Evolutionary conservation across 1,140 invertebrate species (phyloP), one percentile per base, ranked within the genome.

Genomic region (Andricus grossulariae): DNA sequence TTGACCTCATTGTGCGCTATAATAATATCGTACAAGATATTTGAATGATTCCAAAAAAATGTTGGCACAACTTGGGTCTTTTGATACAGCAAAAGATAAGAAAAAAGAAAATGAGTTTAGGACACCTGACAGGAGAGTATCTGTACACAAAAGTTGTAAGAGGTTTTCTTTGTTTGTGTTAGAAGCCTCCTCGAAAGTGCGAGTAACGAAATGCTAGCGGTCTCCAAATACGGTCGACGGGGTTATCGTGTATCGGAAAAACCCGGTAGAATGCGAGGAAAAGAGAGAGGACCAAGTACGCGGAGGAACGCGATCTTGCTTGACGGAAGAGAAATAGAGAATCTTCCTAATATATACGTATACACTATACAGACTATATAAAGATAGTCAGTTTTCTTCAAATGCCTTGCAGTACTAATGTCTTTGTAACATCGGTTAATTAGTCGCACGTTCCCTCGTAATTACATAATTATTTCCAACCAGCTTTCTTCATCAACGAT

Each of bases 141-240:
- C 25, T 32, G 4, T 5, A 32, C 25, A 32, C 25, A 32, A 32
- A 32, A 32, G 25, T 32, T 32, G 25, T 32, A 32, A 32, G 2
- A 3, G 25, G 19, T 76, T 75, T 81, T 82, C 82, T 81, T 79
- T 76, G 75, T 79, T 76, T 70, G 73, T 45, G 78, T 77, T 73
- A 82, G 83, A 83, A 85, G 83, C 80, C 75, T 57, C 73, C 78
- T 80, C 82, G 87, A 89, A 89, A 89, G 86, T 87, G 86, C 87
- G 84, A 89, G 87, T 89, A 87, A 85, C 82, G 81, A 86, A 85
- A 85, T 85, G 82, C 80, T 85, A 87, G 75, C 79, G 78, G 39
- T 7, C 7, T 39, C 82, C 85, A 82, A 87, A 87, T 85, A 85
- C 45, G 84, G 82, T 50, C 60, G 71, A 70, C 75, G 72, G 60